Conservation (phyloP, 2,113 vertebrate genomes). For the Micronisus gabar region DNA sequence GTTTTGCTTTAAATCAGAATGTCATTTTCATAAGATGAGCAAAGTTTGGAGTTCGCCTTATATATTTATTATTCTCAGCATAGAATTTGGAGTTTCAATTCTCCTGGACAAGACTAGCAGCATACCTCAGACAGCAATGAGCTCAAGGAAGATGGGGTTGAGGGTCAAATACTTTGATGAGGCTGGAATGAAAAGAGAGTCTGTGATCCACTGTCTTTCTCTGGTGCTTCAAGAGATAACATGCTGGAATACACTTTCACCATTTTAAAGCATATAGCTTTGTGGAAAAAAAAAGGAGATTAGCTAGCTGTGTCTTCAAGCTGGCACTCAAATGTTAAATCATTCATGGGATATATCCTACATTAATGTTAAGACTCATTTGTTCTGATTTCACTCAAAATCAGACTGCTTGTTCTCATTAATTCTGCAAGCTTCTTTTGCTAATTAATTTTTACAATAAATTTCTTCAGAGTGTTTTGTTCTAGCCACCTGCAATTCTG, state of each 20-base stretch:
- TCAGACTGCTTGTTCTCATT: neutral
- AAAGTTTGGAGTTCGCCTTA: neutral
- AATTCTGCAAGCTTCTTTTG: neutral
- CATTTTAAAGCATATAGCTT: neutral
- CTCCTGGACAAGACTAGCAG: neutral
- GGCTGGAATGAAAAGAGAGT: neutral
- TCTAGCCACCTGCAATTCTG: neutral
- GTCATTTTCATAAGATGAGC: neutral
- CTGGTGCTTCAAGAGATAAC: neutral
- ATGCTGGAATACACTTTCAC: neutral
- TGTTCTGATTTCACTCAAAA: slow-evolving; percentile 47
- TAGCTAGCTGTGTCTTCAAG: neutral
- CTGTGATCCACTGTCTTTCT: neutral
- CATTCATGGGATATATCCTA: slow-evolving; percentile 1
- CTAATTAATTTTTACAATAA: slow-evolving; percentile 42
- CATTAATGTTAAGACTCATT: slow-evolving; percentile 31
- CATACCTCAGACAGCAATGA: neutral
- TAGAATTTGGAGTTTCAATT: neutral
- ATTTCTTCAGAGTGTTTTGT: neutral
- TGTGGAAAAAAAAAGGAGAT: neutral
- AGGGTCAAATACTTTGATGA: neutral
- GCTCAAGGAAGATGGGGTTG: neutral
- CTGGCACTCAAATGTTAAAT: slow-evolving; percentile 13
- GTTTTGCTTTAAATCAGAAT: neutral
- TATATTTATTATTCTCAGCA: neutral